phyloP scores from a whole-genome alignment of 2,888 invertebrate species.

The Eupelmus urozonus region DNA sequence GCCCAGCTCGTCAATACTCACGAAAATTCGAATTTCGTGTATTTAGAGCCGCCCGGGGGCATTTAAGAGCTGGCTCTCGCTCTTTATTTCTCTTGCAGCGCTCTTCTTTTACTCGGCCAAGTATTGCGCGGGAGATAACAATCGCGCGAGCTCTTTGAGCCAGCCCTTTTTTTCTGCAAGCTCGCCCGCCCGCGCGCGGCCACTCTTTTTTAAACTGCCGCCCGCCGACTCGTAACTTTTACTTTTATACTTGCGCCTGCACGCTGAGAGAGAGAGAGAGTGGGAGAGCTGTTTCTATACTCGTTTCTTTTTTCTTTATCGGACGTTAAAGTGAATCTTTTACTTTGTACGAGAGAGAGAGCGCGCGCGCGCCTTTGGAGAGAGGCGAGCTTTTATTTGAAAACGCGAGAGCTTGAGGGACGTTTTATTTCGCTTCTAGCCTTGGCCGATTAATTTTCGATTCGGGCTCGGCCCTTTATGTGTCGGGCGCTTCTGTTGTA shows the following conservation, averaged over 20 bases:
- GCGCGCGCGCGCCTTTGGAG: no score
- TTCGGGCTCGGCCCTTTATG: background rate
- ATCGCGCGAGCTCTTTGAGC: slow-evolving; percentile 12
- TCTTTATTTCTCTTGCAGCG: no score
- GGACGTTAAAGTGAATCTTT: slow-evolving; percentile 50
- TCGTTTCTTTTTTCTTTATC: slow-evolving; percentile 33
- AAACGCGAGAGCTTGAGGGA: no score
- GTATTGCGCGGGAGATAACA: slow-evolving; percentile 43
- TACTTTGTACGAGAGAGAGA: slow-evolving; percentile 37
- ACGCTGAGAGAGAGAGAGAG: no score
- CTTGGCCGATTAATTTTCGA: background rate
- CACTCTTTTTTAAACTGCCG: slow-evolving; percentile 35
- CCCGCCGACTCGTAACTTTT: slow-evolving; percentile 54
- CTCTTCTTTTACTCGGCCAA: no score
- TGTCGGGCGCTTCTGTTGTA: background rate
- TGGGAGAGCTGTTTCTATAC: no score
- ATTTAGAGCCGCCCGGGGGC: no score
- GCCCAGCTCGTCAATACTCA: background rate
- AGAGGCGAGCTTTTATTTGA: no score
- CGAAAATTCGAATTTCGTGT: no score
- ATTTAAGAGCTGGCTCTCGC: no score
- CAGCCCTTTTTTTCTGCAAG: background rate
- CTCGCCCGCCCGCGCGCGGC: no score
- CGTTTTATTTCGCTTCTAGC: background rate
- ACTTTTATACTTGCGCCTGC: slow-evolving; percentile 20